A percentile compares a stretch with the other conserved stretches of the same genome.
Evolutionary conservation across 2,797 vertebrate species (phyloP).

Genomic region (Balearica regulorum): DNA sequence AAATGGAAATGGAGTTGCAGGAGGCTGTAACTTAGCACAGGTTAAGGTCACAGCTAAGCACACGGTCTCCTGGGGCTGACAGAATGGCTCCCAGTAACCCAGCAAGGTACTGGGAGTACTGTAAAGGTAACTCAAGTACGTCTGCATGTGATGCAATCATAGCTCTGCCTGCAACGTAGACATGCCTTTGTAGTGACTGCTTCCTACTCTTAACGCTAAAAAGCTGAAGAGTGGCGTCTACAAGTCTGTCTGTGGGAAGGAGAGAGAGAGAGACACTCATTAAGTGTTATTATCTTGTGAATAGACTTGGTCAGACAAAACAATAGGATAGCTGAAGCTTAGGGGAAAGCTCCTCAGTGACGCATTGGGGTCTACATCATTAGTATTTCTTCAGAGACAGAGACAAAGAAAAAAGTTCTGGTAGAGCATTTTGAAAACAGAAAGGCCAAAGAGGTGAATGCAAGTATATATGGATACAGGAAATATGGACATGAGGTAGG

Average conservation of each 20-base stretch:
- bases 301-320: conserved; percentile 55
- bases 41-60: background rate
- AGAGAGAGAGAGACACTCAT: conserved; percentile 33
- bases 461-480: background rate
- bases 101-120: background rate
- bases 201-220: background rate
- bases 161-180: background rate
- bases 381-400: background rate
- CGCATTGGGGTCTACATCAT: background rate
- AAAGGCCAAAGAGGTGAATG: background rate
- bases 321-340: conserved; percentile 43
- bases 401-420: background rate
- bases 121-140: background rate
- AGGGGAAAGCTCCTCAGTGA: conserved; percentile 33
- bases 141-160: background rate
- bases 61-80: background rate
- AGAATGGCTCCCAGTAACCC: background rate
- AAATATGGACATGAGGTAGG: background rate
- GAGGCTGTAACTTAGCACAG: background rate
- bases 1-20: background rate
- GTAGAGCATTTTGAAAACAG: background rate
- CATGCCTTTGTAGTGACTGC: conserved; percentile 44
- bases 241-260: conserved; percentile 54
- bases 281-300: conserved; percentile 61
- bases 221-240: conserved; percentile 42